These are phyloP conservation scores for Molanna angustata DNA, from an alignment of 2,888 invertebrate genomes.

Conservation along the genomic window DNA sequence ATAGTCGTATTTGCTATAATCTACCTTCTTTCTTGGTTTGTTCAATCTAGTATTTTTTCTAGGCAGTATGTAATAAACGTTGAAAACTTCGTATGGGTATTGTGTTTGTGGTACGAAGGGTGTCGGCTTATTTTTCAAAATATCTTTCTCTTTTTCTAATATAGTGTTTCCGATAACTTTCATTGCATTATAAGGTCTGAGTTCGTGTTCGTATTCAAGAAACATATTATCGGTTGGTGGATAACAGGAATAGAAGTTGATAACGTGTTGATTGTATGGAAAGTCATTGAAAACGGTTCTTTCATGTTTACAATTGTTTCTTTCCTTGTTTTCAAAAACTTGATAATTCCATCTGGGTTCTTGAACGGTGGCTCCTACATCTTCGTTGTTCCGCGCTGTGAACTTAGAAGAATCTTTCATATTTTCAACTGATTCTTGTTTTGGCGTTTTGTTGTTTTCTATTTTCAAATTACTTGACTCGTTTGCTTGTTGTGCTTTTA, in stretches of 20 bases:
- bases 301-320: conserved; percentile 1
- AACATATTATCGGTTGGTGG: neutral
- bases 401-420: too few relatives aligned
- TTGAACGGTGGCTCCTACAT: too few relatives aligned
- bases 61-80: conserved; percentile 2
- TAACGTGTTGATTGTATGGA: neutral
- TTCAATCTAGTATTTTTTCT: neutral
- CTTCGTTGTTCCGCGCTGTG: too few relatives aligned
- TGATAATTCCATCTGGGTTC: too few relatives aligned
- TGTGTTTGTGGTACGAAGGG: neutral
- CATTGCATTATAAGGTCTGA: neutral
- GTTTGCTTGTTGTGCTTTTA: too few relatives aligned
- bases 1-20: conserved; percentile 3
- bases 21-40: neutral
- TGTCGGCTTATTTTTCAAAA: neutral
- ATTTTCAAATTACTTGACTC: too few relatives aligned
- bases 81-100: neutral
- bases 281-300: conserved; percentile 3
- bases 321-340: neutral
- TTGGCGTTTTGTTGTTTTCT: too few relatives aligned
- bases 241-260: conserved; percentile 8
- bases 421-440: too few relatives aligned
- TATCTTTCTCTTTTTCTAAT: neutral
- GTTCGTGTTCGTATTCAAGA: neutral
- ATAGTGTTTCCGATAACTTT: neutral